Conservation (phyloP, 1,140 invertebrate genomes). For the Portunus trituberculatus region DNA sequence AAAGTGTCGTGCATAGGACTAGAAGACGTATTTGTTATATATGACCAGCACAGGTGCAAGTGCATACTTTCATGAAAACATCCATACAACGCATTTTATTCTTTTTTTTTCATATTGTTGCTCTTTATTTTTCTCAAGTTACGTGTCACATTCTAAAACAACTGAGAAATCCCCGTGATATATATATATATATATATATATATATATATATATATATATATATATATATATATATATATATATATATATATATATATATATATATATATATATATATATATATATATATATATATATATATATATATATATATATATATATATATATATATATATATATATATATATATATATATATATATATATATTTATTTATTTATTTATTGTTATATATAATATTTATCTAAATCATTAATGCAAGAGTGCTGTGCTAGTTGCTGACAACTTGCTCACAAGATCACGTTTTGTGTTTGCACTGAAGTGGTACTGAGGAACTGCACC, state of each 20-base stretch:
- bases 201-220: background rate
- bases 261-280: slow-evolving; percentile 48
- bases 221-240: background rate
- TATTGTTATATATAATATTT: background rate
- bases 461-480: no score
- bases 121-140: no score
- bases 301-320: slow-evolving; percentile 55
- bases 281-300: slow-evolving; percentile 27
- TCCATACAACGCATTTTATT: no score
- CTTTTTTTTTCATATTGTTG: no score
- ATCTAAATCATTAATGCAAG: no score
- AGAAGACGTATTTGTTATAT: no score
- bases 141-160: no score
- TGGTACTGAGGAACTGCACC: no score
- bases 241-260: slow-evolving; percentile 44
- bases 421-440: no score
- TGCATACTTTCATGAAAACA: no score
- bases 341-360: slow-evolving; percentile 58
- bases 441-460: no score
- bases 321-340: slow-evolving; percentile 58
- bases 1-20: background rate
- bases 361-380: slow-evolving; percentile 46
- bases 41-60: no score
- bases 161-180: background rate
- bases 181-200: background rate